Conservation (phyloP, 2,888 invertebrate genomes). For the Yponomeuta cagnagella region DNA sequence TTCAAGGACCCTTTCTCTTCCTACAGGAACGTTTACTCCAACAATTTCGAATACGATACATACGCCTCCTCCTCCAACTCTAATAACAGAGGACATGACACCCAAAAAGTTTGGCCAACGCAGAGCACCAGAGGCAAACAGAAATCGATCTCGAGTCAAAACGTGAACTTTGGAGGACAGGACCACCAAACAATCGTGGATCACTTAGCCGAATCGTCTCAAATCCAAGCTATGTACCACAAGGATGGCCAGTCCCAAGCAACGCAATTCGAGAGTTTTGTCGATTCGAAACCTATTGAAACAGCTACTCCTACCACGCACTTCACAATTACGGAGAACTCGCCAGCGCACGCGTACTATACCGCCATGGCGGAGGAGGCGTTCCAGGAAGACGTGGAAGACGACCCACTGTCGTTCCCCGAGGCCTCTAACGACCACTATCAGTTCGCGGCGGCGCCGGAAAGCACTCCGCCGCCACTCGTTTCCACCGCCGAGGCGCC, state of each 20-base stretch:
- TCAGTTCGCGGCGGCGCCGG: slow-evolving; percentile 53
- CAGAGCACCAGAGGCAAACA: slow-evolving; percentile 46
- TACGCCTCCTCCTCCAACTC: slow-evolving; percentile 54
- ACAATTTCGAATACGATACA: slow-evolving; percentile 54
- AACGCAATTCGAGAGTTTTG: slow-evolving; percentile 29
- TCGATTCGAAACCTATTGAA: slow-evolving; percentile 34
- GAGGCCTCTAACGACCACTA: slow-evolving; percentile 61
- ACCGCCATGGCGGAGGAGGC: slow-evolving; percentile 54
- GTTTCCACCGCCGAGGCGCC: slow-evolving; percentile 34
- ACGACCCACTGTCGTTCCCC: slow-evolving; percentile 31
- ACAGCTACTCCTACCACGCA: slow-evolving; percentile 37
- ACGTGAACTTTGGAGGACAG: slow-evolving; percentile 58
- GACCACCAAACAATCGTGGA: slow-evolving; percentile 55
- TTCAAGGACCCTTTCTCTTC: slow-evolving; percentile 47
- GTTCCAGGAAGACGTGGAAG: slow-evolving; percentile 43
- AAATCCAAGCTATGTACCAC: slow-evolving; percentile 14
- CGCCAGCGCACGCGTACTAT: slow-evolving; percentile 56
- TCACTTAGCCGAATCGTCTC: slow-evolving; percentile 45
- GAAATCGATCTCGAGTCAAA: slow-evolving; percentile 64
- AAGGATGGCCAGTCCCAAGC: slow-evolving; percentile 5
- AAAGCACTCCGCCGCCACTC: slow-evolving; percentile 32
- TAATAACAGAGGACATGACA: slow-evolving; percentile 42
- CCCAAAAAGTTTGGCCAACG: slow-evolving; percentile 30
- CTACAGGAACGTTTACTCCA: slow-evolving; percentile 44
- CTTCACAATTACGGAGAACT: slow-evolving; percentile 50